A percentile compares a stretch with the other conserved stretches of the same genome.
phyloP scores from a whole-genome alignment of 2,888 invertebrate genomes.

The Melipona bicolor region DNA sequence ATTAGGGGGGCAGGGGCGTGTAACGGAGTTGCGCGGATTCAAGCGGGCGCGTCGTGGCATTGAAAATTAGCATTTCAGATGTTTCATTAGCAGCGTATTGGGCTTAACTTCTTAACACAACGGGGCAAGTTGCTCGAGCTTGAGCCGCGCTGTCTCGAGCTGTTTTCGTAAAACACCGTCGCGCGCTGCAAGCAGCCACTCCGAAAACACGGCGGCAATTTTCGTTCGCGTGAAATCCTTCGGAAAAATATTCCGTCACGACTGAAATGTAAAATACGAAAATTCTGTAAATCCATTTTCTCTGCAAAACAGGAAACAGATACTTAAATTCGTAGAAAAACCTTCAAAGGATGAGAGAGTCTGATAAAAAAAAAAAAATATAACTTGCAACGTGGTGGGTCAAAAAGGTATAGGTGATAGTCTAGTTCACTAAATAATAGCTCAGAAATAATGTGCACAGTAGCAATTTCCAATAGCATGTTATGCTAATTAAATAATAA shows the following conservation, averaged over 20 bases:
- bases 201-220: background rate
- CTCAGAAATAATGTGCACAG: too few species aligned
- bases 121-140: conserved; percentile 9
- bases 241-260: background rate
- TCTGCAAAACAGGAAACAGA: too few species aligned
- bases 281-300: too few species aligned
- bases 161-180: background rate
- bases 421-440: too few species aligned
- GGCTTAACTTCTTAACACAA: conserved; percentile 43
- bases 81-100: conserved; percentile 50
- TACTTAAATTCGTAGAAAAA: too few species aligned
- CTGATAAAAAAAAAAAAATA: too few species aligned
- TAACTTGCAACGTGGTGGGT: too few species aligned
- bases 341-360: too few species aligned
- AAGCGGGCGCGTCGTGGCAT: conserved; percentile 19
- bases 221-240: background rate
- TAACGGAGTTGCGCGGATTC: conserved; percentile 15
- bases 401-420: too few species aligned
- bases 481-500: too few species aligned
- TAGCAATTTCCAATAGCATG: too few species aligned
- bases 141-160: background rate
- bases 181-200: background rate
- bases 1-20: background rate
- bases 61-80: conserved; percentile 56
- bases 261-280: too few species aligned